These are phyloP conservation scores for Plagodis dolabraria DNA, from an alignment of 2,888 invertebrate genomes.

Conservation along the genomic window DNA sequence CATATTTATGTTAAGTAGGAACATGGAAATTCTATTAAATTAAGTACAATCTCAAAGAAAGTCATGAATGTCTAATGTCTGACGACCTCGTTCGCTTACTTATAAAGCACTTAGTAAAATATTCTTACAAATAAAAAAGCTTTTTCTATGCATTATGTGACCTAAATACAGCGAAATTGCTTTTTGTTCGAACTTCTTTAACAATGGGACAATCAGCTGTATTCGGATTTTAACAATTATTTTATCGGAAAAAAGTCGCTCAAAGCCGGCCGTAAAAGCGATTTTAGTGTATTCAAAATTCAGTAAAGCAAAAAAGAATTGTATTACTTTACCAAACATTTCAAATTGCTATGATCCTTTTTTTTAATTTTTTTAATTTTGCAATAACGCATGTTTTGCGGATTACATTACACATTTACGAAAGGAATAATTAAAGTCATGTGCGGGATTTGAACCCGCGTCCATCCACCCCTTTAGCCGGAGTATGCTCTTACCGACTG, in stretches of 20 bases:
- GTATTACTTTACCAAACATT: too few relatives aligned
- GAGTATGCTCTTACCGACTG: too few relatives aligned
- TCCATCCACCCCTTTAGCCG: too few relatives aligned
- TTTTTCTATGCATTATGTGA: conserved; percentile 14
- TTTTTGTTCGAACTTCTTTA: conserved; percentile 22
- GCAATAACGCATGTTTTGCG: too few relatives aligned
- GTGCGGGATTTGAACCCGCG: too few relatives aligned
- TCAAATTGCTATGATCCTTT: too few relatives aligned
- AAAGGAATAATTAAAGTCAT: too few relatives aligned
- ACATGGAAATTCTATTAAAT: conserved; percentile 25
- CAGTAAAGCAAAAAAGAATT: background rate
- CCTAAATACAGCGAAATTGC: conserved; percentile 17
- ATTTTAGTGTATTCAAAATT: conserved; percentile 1
- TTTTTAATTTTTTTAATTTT: too few relatives aligned
- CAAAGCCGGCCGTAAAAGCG: background rate
- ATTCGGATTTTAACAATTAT: conserved; percentile 14
- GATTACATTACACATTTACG: too few relatives aligned
- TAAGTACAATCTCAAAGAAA: conserved; percentile 28
- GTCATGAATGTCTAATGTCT: conserved; percentile 36
- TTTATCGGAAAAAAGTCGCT: conserved; percentile 13
- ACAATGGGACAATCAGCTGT: conserved; percentile 14
- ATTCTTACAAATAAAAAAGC: conserved; percentile 30
- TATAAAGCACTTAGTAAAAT: conserved; percentile 16
- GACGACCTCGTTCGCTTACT: conserved; percentile 27
- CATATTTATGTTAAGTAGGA: conserved; percentile 24